Conservation (phyloP, 2,797 vertebrate genomes). For the Onychomys arenicola region DNA sequence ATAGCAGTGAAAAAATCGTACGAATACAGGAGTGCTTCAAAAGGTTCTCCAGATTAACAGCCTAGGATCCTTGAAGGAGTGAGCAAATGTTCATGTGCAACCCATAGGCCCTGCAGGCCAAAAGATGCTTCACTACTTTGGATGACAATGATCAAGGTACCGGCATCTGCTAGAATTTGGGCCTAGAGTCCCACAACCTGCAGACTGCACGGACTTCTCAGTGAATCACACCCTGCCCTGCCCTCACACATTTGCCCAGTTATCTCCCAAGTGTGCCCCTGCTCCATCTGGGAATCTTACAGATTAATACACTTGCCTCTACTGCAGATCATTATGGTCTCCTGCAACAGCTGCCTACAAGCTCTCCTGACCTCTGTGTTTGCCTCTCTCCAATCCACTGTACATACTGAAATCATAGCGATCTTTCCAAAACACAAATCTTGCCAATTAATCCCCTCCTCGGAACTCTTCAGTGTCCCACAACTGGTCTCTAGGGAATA, state of each 20-base stretch:
- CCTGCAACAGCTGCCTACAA: slow-evolving; percentile 8
- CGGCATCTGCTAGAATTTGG: neutral
- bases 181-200: neutral
- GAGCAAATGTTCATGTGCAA: neutral
- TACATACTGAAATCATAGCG: neutral
- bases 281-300: neutral
- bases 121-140: neutral
- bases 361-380: neutral
- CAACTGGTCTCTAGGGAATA: neutral
- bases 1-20: neutral
- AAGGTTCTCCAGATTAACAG: neutral
- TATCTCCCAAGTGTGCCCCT: neutral
- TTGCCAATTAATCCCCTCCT: neutral
- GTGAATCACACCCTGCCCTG: neutral
- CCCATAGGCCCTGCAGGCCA: neutral
- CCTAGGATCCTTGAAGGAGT: neutral
- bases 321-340: neutral
- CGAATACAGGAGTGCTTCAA: neutral
- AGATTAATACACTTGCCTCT: neutral
- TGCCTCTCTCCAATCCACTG: neutral
- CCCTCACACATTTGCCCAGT: neutral
- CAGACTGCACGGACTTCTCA: neutral
- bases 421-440: slow-evolving; percentile 44
- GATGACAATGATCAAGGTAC: neutral
- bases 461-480: neutral